Evolutionary conservation across 2,797 vertebrate species (phyloP), one percentile per base, ranked within the genome.

Genomic region (Leuciscus waleckii): DNA sequence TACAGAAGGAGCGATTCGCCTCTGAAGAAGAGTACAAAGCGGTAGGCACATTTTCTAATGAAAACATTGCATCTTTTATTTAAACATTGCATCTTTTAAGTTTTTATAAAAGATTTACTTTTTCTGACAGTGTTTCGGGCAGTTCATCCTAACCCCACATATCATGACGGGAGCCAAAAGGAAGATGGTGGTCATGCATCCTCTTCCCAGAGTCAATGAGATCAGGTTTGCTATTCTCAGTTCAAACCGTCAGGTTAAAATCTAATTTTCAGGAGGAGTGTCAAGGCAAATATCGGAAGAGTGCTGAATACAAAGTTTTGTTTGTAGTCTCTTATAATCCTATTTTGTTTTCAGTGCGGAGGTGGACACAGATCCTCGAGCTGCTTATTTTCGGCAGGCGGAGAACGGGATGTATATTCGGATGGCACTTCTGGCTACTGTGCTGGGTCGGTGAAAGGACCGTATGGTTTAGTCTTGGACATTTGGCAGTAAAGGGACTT

Each of bases 181-280:
- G 91, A 99, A 96, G 95, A 99, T 99, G 98, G 98, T 99, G 16
- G 98, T 99, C 89, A 99, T 99, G 98, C 98, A 99, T 88, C 98
- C 98, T 0, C 92, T 99, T 91, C 98, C 98, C 7, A 95, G 98
- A 0, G 97, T 99, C 92, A 99, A 98, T 2, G 98, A 99, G 92
- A 98, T 99, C 91, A 99, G 98, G 98, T 99, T 80, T 73, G 49
- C 1, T 32, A 29, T 39, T 83, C 14, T 71, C 19, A 16, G 2
- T 23, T 46, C 4, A 49, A 14, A n/a, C 1, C 49, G 14, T 37
- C 49, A 54, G 10, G 19, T 13, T 75, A 23, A 75, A 75, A 56
- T 75, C 10, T 0, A 1, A 75, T 75, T 35, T 54, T 54, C 21
- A n/a, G 13, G 3, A 37, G 10, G 19, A 65, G 29, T 65, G 29